Percentiles rank a stretch among this genome's conserved stretches.
These are phyloP conservation scores for Ptilorrhoa leucosticta DNA, from an alignment of 2,113 vertebrate species.

Conservation along the genomic window DNA sequence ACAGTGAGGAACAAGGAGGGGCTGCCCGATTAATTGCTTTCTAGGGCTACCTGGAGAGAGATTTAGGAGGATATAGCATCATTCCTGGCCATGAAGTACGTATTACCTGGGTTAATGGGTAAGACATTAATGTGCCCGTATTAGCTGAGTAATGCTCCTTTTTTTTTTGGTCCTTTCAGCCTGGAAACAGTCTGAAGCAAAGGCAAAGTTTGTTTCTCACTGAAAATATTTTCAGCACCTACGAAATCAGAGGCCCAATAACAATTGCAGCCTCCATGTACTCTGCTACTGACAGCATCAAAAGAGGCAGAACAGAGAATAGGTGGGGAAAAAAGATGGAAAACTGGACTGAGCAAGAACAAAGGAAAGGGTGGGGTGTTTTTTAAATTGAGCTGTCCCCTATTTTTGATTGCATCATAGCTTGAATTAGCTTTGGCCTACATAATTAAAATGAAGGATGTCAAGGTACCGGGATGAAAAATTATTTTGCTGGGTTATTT, in stretches of 20 bases:
- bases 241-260: background rate
- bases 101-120: background rate
- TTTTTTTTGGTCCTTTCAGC: background rate
- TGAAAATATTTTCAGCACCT: background rate
- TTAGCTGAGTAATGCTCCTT: background rate
- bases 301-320: background rate
- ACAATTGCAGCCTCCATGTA: background rate
- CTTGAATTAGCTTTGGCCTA: slow-evolving; percentile 36
- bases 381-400: background rate
- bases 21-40: background rate
- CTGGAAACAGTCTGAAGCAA: background rate
- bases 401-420: slow-evolving; percentile 17
- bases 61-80: background rate
- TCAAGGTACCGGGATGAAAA: slow-evolving; percentile 8
- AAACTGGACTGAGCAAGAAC: background rate
- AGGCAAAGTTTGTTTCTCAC: background rate
- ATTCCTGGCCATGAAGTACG: background rate
- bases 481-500: background rate
- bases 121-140: background rate
- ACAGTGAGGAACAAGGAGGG: background rate
- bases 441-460: slow-evolving; percentile 16
- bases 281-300: background rate
- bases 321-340: background rate
- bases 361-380: background rate
- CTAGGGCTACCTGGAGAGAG: background rate